Conservation (phyloP, 2,797 vertebrate species). For the Otolemur crassicaudatus region DNA sequence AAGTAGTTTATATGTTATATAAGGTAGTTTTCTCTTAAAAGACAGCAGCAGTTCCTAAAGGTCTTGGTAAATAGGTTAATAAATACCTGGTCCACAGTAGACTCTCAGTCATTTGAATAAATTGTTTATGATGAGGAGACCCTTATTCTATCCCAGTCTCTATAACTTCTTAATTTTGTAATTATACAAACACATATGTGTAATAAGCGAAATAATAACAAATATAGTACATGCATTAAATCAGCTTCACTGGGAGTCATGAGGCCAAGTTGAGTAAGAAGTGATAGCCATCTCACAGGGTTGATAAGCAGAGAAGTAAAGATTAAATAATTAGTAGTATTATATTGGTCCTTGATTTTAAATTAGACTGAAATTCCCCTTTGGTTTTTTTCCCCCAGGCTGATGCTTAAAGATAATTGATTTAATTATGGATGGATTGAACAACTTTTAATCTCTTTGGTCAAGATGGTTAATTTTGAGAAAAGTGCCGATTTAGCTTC, state of each 20-base stretch:
- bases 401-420: neutral
- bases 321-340: neutral
- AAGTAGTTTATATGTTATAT: neutral
- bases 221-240: neutral
- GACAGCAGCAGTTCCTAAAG: neutral
- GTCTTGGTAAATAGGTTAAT: neutral
- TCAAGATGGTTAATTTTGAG: neutral
- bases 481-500: neutral
- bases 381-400: neutral
- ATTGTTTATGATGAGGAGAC: neutral
- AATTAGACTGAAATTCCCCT: constrained; percentile 26
- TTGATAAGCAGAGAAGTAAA: neutral
- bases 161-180: constrained; percentile 5
- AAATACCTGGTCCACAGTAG: neutral
- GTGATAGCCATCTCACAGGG: neutral
- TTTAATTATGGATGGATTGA: neutral
- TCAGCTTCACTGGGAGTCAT: neutral
- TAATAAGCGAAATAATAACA: too few relatives aligned
- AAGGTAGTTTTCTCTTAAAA: constrained; percentile 44
- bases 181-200: neutral
- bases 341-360: constrained; percentile 31
- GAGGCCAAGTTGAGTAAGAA: neutral
- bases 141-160: neutral
- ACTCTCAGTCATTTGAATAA: neutral
- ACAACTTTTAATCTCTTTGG: neutral